A percentile compares a stretch with the other conserved stretches of the same genome.
phyloP scores from a whole-genome alignment of 1,140 invertebrate genomes.

The Euglossa dilemma region DNA sequence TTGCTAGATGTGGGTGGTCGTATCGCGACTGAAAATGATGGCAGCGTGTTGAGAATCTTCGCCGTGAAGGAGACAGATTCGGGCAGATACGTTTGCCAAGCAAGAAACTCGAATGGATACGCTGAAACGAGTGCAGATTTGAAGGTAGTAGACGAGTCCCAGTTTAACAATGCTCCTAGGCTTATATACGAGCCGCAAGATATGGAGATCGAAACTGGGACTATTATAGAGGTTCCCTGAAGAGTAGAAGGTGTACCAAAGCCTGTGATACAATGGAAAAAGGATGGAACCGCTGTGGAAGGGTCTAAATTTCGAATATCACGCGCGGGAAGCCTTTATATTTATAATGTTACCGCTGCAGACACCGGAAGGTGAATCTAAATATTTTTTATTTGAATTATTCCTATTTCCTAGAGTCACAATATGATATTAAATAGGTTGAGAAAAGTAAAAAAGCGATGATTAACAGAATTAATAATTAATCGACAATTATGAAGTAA shows the following conservation, averaged over 20 bases:
- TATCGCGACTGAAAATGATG: constrained; percentile 84
- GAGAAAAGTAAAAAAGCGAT: not conserved
- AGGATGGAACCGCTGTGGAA: constrained; percentile 86
- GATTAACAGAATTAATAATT: too few relatives aligned
- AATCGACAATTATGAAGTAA: too few relatives aligned
- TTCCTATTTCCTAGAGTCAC: not conserved
- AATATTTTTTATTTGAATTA: not conserved
- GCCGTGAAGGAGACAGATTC: constrained; percentile 87
- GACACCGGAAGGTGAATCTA: constrained; percentile 86
- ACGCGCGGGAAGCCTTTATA: constrained; percentile 88
- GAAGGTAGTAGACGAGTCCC: constrained; percentile 81
- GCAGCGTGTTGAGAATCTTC: constrained; percentile 85
- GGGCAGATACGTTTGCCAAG: constrained; percentile 91
- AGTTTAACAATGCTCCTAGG: constrained; percentile 81
- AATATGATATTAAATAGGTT: not conserved
- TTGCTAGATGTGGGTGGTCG: constrained; percentile 79
- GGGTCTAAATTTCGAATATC: constrained; percentile 84
- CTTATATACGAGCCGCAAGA: constrained; percentile 88
- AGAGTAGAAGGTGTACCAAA: constrained; percentile 90
- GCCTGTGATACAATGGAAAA: constrained; percentile 91
- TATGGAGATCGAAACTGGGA: constrained; percentile 87
- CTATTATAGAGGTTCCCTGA: constrained; percentile 91
- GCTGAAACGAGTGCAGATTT: constrained; percentile 87
- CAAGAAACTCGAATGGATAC: constrained; percentile 88
- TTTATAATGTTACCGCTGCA: constrained; percentile 88